A percentile compares a stretch with the other conserved stretches of the same genome.
Conservation (phyloP, 2,797 vertebrate genomes). For the Sphenopsis melanotis region DNA sequence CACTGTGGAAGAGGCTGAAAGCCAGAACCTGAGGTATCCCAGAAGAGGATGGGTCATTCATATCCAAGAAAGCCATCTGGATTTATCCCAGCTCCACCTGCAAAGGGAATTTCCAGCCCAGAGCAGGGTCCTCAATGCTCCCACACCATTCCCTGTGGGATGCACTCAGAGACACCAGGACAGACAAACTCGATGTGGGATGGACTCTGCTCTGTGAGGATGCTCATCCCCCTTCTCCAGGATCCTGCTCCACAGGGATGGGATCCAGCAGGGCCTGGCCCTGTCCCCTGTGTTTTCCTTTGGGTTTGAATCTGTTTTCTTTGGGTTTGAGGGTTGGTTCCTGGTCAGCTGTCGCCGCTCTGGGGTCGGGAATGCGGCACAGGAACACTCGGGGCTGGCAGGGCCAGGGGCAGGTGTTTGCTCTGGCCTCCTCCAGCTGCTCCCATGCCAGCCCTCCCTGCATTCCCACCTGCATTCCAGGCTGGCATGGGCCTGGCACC, state of each 20-base stretch:
- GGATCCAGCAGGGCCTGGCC: not conserved
- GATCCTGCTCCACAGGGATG: rapidly evolving
- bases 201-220: rapidly evolving
- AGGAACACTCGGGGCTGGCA: not conserved
- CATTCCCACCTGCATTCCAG: not conserved
- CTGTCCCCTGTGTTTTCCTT: not conserved
- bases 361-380: rapidly evolving
- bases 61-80: not conserved
- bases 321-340: rapidly evolving
- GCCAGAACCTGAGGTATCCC: rapidly evolving
- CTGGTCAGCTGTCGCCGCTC: not conserved
- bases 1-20: not conserved
- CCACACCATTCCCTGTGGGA: not conserved
- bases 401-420: not conserved
- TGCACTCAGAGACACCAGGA: rapidly evolving
- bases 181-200: rapidly evolving
- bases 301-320: not conserved
- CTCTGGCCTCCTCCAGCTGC: not conserved
- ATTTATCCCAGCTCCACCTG: rapidly evolving
- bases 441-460: not conserved
- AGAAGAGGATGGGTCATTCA: rapidly evolving
- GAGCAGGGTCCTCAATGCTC: not conserved
- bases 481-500: not conserved
- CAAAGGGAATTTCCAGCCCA: not conserved
- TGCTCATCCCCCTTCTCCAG: rapidly evolving